Conservation (phyloP, 2,888 invertebrate species). For the Phalera bucephala region DNA sequence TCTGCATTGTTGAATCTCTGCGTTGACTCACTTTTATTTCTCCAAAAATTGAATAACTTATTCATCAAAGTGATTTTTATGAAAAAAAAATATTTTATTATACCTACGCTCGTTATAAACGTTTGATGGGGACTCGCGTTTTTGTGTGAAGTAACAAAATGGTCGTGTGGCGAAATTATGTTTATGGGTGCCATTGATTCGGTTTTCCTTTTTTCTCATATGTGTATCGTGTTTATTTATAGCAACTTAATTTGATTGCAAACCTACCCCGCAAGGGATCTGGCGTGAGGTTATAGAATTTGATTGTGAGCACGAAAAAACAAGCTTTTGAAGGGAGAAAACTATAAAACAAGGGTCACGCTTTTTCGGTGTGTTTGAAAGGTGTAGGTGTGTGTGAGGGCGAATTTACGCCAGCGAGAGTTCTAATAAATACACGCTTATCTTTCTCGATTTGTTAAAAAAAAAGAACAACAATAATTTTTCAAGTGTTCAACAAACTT, state of each 20-base stretch:
- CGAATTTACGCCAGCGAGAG: slow-evolving; percentile 50
- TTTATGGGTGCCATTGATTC: slow-evolving; percentile 32
- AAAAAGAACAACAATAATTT: no score
- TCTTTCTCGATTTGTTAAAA: no score
- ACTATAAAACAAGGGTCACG: slow-evolving; percentile 37
- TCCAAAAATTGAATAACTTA: slow-evolving; percentile 66
- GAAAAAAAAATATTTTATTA: slow-evolving; percentile 48
- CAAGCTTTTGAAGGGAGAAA: slow-evolving; percentile 22
- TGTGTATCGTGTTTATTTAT: slow-evolving; percentile 42
- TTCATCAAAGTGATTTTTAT: slow-evolving; percentile 58
- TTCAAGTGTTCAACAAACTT: no score
- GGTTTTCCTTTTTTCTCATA: no score
- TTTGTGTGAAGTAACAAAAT: slow-evolving; percentile 48
- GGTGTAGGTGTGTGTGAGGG: no score
- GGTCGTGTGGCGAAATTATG: slow-evolving; percentile 37
- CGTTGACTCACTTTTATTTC: no score
- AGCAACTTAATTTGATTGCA: slow-evolving; percentile 51
- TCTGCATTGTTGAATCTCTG: no score
- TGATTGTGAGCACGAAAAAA: slow-evolving; percentile 28
- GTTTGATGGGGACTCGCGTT: no score
- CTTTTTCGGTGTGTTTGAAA: slow-evolving; percentile 47
- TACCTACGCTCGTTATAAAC: slow-evolving; percentile 44
- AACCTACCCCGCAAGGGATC: no score
- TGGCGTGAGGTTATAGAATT: no score
- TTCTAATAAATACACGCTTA: slow-evolving; percentile 55